A percentile compares a stretch with the other conserved stretches of the same genome.
Evolutionary conservation across 2,113 vertebrate genomes (phyloP).

Genomic region (Microtus ochrogaster): DNA sequence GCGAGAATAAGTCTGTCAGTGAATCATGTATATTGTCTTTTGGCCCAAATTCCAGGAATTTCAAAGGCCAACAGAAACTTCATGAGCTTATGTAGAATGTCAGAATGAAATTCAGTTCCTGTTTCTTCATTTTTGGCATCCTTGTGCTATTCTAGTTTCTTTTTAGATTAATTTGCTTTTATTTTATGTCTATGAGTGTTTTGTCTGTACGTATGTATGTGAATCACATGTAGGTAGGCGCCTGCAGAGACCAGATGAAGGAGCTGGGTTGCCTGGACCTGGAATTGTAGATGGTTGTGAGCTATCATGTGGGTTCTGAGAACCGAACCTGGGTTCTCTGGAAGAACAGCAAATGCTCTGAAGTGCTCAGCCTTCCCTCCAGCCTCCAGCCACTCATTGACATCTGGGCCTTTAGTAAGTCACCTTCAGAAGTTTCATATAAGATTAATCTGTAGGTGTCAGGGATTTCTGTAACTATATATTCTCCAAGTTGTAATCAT

Average conservation of each 20-base stretch:
- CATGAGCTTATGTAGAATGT: not conserved
- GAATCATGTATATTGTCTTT: not conserved
- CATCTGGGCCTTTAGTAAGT: not conserved
- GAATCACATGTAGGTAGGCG: not conserved
- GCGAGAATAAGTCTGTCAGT: not conserved
- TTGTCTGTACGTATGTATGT: not conserved
- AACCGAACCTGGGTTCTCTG: not conserved
- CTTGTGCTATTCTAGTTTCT: not conserved
- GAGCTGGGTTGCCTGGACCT: not conserved
- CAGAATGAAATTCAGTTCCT: not conserved
- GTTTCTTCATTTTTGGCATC: not conserved
- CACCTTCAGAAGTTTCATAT: not conserved
- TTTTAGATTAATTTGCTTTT: not conserved
- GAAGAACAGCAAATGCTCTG: too few species aligned
- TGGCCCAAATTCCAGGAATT: not conserved
- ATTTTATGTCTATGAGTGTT: not conserved
- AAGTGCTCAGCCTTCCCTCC: not conserved
- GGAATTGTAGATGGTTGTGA: not conserved
- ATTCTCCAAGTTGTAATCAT: not conserved
- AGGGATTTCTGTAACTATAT: not conserved
- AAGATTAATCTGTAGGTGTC: not conserved
- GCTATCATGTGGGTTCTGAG: not conserved
- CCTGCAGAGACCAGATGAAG: not conserved
- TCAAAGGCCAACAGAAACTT: not conserved
- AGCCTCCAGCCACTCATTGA: not conserved